A percentile compares a stretch with the other conserved stretches of the same genome.
Evolutionary conservation across 2,888 invertebrate species (phyloP).

Genomic region (Drosophila meridionalis): DNA sequence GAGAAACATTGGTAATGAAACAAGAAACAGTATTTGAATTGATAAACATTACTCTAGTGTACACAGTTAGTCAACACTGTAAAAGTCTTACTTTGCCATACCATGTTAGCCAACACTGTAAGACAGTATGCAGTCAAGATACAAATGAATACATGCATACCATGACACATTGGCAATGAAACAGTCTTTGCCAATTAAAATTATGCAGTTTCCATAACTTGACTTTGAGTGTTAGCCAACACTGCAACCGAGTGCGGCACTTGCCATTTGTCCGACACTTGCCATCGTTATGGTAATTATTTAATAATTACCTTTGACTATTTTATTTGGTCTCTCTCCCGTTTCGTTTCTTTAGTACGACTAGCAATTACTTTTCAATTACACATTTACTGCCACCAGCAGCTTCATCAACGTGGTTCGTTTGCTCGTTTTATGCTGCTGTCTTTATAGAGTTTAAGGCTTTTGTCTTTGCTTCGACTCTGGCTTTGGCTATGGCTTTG

Average conservation of each 20-base stretch:
- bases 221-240: conserved; percentile 29
- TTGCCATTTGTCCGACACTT: conserved; percentile 11
- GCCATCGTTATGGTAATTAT: conserved; percentile 27
- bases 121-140: neutral
- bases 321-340: neutral
- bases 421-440: conserved; percentile 13
- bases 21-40: neutral
- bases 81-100: neutral
- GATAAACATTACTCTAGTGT: neutral
- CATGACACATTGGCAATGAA: conserved; percentile 16
- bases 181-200: neutral
- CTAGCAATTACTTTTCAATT: conserved; percentile 73
- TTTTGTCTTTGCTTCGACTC: conserved; percentile 33
- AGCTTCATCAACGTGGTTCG: conserved; percentile 32
- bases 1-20: neutral
- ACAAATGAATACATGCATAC: neutral
- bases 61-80: neutral
- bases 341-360: conserved; percentile 20
- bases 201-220: conserved; percentile 13
- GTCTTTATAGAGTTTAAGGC: conserved; percentile 18
- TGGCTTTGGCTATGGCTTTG: neutral
- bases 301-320: conserved; percentile 36
- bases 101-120: neutral
- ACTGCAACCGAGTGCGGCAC: conserved; percentile 27
- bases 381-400: conserved; percentile 61